Percentiles rank a stretch among this genome's conserved stretches.
phyloP scores from a whole-genome alignment of 1,140 invertebrate species.

The Neoseiulus cucumeris region DNA sequence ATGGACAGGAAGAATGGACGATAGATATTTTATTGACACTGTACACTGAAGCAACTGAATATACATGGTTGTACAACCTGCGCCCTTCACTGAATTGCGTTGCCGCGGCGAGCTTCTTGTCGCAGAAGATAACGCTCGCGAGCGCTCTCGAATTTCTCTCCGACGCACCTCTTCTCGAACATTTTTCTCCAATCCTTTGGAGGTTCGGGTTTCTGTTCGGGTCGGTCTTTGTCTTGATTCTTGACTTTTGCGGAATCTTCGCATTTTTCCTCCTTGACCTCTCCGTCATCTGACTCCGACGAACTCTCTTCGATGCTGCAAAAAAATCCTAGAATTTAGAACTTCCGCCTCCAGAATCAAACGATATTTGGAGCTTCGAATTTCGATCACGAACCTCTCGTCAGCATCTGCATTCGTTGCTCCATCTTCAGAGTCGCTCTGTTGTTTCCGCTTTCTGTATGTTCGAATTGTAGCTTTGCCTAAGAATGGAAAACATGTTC shows the following conservation, averaged over 20 bases:
- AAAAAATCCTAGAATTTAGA: not conserved
- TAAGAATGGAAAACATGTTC: not conserved
- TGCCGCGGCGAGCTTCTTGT: not conserved
- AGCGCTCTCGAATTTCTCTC: not conserved
- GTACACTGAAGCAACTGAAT: no score
- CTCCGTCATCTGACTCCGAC: not conserved
- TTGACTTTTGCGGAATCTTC: not conserved
- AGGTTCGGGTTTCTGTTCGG: not conserved
- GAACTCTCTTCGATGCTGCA: not conserved
- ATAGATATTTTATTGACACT: no score
- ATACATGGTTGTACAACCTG: not conserved
- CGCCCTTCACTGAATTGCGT: not conserved
- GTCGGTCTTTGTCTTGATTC: not conserved
- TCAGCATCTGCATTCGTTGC: not conserved
- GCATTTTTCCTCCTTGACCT: not conserved
- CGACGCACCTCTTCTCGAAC: not conserved
- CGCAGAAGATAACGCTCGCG: not conserved
- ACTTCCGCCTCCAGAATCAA: not conserved
- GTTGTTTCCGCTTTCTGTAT: not conserved
- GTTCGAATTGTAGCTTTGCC: not conserved
- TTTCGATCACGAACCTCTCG: not conserved
- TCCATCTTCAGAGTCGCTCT: not conserved
- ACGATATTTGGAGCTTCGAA: not conserved
- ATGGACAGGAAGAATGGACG: no score
- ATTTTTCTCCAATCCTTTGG: not conserved